phyloP scores from a whole-genome alignment of 2,113 vertebrate species.

The Dasyprocta punctata region DNA sequence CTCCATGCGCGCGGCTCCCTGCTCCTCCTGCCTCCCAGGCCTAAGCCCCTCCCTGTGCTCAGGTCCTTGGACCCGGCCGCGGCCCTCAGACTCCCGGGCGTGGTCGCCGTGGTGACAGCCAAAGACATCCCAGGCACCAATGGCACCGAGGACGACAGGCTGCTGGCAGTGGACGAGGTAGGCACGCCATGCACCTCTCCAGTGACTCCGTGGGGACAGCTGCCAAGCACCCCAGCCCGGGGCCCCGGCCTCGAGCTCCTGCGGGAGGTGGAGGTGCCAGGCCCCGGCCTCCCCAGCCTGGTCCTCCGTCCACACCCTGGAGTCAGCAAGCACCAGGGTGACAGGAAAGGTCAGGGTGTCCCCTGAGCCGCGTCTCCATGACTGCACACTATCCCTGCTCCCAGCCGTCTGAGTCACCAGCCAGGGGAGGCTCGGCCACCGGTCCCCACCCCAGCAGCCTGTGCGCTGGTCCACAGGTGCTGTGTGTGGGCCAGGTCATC shows the following conservation, averaged over 20 bases:
- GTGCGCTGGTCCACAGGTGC: conserved; percentile 80
- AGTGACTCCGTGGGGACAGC: background rate
- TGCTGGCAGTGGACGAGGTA: conserved; percentile 85
- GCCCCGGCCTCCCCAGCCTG: background rate
- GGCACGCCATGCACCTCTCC: conserved; percentile 17
- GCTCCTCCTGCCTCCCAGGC: background rate
- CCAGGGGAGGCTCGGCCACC: background rate
- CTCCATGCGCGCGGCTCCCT: too few species aligned
- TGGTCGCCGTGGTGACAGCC: conserved; percentile 84
- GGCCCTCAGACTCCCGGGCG: conserved; percentile 80
- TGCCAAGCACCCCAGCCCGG: background rate
- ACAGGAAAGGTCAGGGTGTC: background rate
- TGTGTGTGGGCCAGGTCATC: conserved; percentile 87
- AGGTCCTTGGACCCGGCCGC: conserved; percentile 85
- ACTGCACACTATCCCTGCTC: background rate
- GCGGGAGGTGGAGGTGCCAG: background rate
- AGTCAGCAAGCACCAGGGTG: background rate
- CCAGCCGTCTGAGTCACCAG: background rate
- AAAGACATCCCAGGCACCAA: conserved; percentile 85
- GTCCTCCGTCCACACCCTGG: background rate
- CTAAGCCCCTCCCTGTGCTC: conserved; percentile 49
- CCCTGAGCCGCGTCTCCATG: background rate
- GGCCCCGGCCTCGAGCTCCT: background rate
- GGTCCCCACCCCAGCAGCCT: background rate
- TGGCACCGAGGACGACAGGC: conserved; percentile 68